phyloP scores from a whole-genome alignment of 1,140 invertebrate species.

The Drepana arcuata region DNA sequence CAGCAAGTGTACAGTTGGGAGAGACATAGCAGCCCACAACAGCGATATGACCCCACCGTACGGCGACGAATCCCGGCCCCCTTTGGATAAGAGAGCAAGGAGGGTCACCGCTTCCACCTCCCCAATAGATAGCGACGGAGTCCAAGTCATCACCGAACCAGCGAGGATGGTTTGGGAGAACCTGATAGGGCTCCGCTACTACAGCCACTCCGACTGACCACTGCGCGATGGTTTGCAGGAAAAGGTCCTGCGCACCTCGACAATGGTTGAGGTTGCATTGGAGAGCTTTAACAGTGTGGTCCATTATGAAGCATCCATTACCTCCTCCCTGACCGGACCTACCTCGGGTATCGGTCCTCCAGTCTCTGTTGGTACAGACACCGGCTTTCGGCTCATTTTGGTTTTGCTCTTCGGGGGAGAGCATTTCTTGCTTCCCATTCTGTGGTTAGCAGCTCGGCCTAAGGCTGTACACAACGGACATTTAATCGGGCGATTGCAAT shows the following conservation, averaged over 20 bases:
- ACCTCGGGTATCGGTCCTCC: too few relatives aligned
- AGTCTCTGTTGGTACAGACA: too few relatives aligned
- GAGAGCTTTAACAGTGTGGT: slow-evolving; percentile 1
- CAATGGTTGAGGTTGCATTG: slow-evolving; percentile 18
- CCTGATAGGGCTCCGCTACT: slow-evolving; percentile 14
- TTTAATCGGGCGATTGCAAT: background rate
- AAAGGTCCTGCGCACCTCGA: slow-evolving; percentile 13
- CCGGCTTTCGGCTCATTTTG: too few relatives aligned
- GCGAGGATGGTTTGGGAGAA: slow-evolving; percentile 9
- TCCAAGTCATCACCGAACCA: slow-evolving; percentile 13
- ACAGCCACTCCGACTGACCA: slow-evolving; percentile 12
- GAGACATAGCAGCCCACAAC: slow-evolving; percentile 6
- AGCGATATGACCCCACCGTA: slow-evolving; percentile 6
- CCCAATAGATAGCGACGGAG: slow-evolving; percentile 13
- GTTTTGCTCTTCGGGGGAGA: background rate
- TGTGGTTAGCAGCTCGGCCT: background rate
- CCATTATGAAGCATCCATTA: background rate
- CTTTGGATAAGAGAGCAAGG: slow-evolving; percentile 3
- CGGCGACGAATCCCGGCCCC: slow-evolving; percentile 3
- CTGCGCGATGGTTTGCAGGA: slow-evolving; percentile 15
- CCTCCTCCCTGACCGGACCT: background rate
- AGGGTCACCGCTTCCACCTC: slow-evolving; percentile 3
- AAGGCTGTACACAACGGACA: slow-evolving; percentile 1
- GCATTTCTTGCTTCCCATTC: background rate
- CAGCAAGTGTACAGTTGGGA: slow-evolving; percentile 4